Evolutionary conservation across 2,797 vertebrate genomes (phyloP).

Genomic region (Champsocephalus esox): DNA sequence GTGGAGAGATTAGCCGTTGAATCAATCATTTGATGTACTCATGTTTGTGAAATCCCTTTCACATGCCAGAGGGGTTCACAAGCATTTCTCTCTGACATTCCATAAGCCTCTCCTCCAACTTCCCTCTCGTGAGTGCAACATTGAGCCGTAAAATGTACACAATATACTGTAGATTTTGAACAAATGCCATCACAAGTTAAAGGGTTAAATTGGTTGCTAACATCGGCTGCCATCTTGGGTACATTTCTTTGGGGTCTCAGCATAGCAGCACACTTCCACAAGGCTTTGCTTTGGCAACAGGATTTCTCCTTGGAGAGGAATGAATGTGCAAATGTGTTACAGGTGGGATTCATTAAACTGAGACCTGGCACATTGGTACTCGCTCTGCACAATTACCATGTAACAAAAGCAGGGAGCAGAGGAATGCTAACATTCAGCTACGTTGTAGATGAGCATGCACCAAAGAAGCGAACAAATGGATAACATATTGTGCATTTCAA

Average conservation of each 20-base stretch:
- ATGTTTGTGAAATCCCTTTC: slow-evolving; percentile 76
- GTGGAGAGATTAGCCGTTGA: slow-evolving; percentile 74
- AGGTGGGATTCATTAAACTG: slow-evolving; percentile 87
- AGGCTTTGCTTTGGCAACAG: slow-evolving; percentile 82
- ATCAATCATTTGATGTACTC: slow-evolving; percentile 76
- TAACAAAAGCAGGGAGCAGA: slow-evolving; percentile 71
- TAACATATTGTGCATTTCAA: slow-evolving; percentile 33
- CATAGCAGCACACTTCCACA: slow-evolving; percentile 65
- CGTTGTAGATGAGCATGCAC: slow-evolving; percentile 34
- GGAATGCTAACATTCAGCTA: slow-evolving; percentile 57
- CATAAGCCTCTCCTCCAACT: slow-evolving; percentile 56
- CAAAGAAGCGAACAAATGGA: slow-evolving; percentile 38
- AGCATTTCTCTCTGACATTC: slow-evolving; percentile 69
- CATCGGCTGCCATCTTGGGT: slow-evolving; percentile 66
- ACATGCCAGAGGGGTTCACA: slow-evolving; percentile 72
- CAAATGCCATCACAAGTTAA: slow-evolving; percentile 39
- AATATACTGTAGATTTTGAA: slow-evolving; percentile 38
- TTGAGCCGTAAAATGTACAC: slow-evolving; percentile 19
- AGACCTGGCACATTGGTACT: slow-evolving; percentile 80
- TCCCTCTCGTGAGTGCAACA: slow-evolving; percentile 29
- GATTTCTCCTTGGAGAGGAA: slow-evolving; percentile 80
- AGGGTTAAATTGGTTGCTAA: slow-evolving; percentile 53
- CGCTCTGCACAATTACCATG: slow-evolving; percentile 76
- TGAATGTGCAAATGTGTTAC: slow-evolving; percentile 83
- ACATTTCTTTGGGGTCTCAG: slow-evolving; percentile 58